A percentile compares a stretch with the other conserved stretches of the same genome.
These are phyloP conservation scores for Hepsetus odoe DNA, from an alignment of 2,113 vertebrate species.

Conservation along the genomic window DNA sequence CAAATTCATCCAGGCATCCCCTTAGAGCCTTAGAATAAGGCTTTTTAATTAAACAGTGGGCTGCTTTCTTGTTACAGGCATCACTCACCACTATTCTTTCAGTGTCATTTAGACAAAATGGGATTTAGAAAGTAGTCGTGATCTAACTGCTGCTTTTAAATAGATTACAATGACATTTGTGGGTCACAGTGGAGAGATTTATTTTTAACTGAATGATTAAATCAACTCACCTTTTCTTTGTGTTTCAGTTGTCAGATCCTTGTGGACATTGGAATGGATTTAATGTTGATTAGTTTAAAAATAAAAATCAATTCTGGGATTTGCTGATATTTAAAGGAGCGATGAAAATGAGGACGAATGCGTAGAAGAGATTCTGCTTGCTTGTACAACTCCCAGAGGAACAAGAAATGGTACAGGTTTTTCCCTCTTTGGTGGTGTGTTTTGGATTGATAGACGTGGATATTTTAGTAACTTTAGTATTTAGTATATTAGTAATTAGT, in stretches of 20 bases:
- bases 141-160: background rate
- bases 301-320: background rate
- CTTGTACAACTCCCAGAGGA: background rate
- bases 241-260: background rate
- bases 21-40: no score
- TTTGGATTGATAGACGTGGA: background rate
- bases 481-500: no score
- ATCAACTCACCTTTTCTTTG: background rate
- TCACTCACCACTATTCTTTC: background rate
- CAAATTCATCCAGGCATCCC: background rate
- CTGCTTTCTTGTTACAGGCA: background rate
- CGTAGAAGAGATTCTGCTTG: background rate
- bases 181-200: background rate
- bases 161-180: background rate
- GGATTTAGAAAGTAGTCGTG: background rate
- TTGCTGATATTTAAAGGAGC: background rate
- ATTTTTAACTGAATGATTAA: conserved; percentile 18
- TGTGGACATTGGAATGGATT: background rate
- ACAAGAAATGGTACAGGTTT: conserved; percentile 8
- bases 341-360: background rate
- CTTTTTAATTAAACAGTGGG: background rate
- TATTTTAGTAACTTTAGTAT: background rate
- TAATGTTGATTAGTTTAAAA: background rate
- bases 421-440: background rate
- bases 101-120: background rate